A percentile compares a stretch with the other conserved stretches of the same genome.
phyloP scores from a whole-genome alignment of 1,140 invertebrate species.

The Battus philenor region DNA sequence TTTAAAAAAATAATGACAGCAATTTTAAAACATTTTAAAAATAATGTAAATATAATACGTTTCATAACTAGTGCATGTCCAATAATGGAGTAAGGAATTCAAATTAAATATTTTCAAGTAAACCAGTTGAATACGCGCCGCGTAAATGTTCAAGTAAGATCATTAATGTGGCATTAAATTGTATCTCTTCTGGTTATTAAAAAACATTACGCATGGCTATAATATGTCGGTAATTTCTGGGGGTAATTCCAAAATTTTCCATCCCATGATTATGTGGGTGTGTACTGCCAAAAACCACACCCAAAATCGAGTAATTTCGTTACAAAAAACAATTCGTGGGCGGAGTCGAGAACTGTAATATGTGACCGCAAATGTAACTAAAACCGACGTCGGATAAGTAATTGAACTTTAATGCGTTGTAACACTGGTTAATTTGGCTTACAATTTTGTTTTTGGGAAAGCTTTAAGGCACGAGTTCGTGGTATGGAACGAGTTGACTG shows the following conservation, averaged over 20 bases:
- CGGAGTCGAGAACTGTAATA: conserved; percentile 22
- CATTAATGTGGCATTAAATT: conserved; percentile 14
- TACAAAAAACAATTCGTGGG: conserved; percentile 25
- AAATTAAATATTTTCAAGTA: conserved; percentile 15
- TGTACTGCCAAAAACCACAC: conserved; percentile 11
- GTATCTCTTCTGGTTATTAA: conserved; percentile 16
- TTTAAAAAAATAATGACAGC: too few relatives aligned
- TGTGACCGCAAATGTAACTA: conserved; percentile 13
- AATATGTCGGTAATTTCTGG: conserved; percentile 21
- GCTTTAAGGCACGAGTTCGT: conserved; percentile 5
- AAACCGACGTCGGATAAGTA: conserved; percentile 2
- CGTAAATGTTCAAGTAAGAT: neutral
- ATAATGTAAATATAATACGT: neutral
- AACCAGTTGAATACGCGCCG: conserved; percentile 5
- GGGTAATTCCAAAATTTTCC: conserved; percentile 23
- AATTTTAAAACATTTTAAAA: too few relatives aligned
- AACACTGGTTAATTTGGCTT: conserved; percentile 14
- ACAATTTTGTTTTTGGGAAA: conserved; percentile 9
- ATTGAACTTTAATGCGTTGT: conserved; percentile 5
- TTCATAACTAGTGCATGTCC: conserved; percentile 1
- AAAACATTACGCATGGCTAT: conserved; percentile 9
- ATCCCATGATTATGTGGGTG: conserved; percentile 19
- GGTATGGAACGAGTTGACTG: conserved; percentile 21
- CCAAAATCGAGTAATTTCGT: conserved; percentile 18
- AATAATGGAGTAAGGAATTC: conserved; percentile 7